Evolutionary conservation across 2,797 vertebrate genomes (phyloP), one percentile per base, ranked within the genome.

Genomic region (Tapera naevia): DNA sequence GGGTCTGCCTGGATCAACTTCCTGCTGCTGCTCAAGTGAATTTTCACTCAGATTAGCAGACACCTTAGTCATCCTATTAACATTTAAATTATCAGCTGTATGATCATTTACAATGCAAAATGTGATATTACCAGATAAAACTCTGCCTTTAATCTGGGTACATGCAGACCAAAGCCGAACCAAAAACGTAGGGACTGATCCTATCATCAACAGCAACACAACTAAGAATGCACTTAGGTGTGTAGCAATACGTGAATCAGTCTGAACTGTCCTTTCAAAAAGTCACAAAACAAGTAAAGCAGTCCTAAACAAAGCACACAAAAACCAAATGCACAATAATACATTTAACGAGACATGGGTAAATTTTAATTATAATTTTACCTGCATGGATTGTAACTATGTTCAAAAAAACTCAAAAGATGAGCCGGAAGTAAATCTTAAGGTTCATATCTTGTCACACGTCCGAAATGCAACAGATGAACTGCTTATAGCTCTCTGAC

Each of bases 101-200:
- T 62, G 53, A 87, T 88, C 30, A 89, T 80, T 91, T 91, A 81
- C 70, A 79, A 91, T 66, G 58, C 66, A 75, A 92, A 89, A 75
- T 27, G 67, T 5, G 8, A 54, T 62, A 8, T 53, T 69, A 75
- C 18, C 75, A 86, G 71, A 48, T 74, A 73, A 73, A 92, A 88
- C 54, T 76, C 33, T 85, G 51, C 54, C 61, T 91, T 70, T 92
- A 76, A 88, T 80, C 48, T n/a, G 35, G 25, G 37, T 71, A 80
- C 0, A 0, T 0, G 0, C 51, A 92, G 50, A 91, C 75, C 5
- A 12, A 92, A 88, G 71, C 61, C 65, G 78, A 90, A 35, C 58
- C 14, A 41, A 82, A 95, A 88, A 56, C 70, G 30, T 30, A 65
- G 43, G 43, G 54, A 62, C 50, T 25, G 19, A 88, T 67, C 17